Evolutionary conservation across 2,113 vertebrate genomes (phyloP).

Genomic region (Callocephalon fimbriatum): DNA sequence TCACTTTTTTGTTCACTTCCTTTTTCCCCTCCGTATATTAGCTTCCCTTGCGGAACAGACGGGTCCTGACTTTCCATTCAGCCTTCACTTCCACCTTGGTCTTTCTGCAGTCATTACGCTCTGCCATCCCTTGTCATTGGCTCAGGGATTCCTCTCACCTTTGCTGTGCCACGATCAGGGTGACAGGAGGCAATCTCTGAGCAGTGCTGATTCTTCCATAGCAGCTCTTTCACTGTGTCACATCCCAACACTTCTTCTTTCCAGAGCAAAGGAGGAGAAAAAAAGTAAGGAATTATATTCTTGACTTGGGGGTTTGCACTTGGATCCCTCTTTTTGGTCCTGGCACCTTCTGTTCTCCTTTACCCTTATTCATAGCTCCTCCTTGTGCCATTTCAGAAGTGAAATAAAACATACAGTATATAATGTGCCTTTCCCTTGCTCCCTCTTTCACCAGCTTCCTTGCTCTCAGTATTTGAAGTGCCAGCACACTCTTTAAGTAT

Average conservation of each 20-base stretch:
- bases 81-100: not conserved
- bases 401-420: not conserved
- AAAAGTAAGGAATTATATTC: not conserved
- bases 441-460: not conserved
- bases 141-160: not conserved
- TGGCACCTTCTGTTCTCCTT: not conserved
- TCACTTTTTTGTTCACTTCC: not conserved
- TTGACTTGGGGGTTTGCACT: not conserved
- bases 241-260: not conserved
- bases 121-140: not conserved
- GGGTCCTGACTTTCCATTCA: not conserved
- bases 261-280: not conserved
- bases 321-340: not conserved
- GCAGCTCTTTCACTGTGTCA: not conserved
- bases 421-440: not conserved
- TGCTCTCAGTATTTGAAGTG: not conserved
- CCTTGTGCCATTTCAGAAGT: not conserved
- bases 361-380: not conserved
- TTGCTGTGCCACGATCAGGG: fast-evolving
- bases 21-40: not conserved
- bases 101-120: not conserved
- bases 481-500: not conserved
- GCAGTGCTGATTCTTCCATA: not conserved
- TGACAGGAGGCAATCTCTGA: not conserved
- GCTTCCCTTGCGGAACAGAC: not conserved